Evolutionary conservation across 1,140 invertebrate species (phyloP), one percentile per base, ranked within the genome.

Genomic region (Pogonognathellus flavescens): DNA sequence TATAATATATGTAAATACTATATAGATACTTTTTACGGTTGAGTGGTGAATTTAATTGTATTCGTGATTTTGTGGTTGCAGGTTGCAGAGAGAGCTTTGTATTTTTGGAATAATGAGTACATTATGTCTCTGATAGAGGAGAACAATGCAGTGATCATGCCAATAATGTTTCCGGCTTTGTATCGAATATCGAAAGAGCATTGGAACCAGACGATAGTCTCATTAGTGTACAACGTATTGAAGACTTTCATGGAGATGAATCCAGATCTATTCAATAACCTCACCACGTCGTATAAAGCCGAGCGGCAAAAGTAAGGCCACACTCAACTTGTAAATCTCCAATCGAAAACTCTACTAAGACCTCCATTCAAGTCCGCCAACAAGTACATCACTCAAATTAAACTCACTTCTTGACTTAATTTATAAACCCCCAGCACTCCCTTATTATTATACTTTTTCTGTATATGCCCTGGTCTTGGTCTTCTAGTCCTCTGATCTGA

Each of bases 241-340:
- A 99, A 99, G 92, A 95, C 98, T 86, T 99, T 99, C 92, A 99
- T 99, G 98, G 98, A 99, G 92, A 99, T 99, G 97, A 99, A 99
- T 93, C 98, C 97, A 89, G 99, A 98, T 92, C 93, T 99, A 55
- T 99, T 99, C 92, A 98, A 99, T 92, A 97, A 99, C 91, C 95
- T 99, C 90, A 98, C 98, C 89, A 96, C 97, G 90, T 97, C 97
- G 91, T 99, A 99, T 92, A 99, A 99, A 93, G 95, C 96, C 89
- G 97, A 99, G 92, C 93, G 97, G 92, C 97, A 98, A 94, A 98
- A 97, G 97, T 99, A 93, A 93, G 94, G 70, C 70, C 70, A 14
- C 41, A 50, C 70, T 76, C 70, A 93, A 18, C 16, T 9, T 25
- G 80, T 86, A 14, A 76, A 52, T 84, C 59, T 72, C 62, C 59